Conservation (phyloP, 2,797 vertebrate species). For the Pipistrellus pygmaeus region DNA sequence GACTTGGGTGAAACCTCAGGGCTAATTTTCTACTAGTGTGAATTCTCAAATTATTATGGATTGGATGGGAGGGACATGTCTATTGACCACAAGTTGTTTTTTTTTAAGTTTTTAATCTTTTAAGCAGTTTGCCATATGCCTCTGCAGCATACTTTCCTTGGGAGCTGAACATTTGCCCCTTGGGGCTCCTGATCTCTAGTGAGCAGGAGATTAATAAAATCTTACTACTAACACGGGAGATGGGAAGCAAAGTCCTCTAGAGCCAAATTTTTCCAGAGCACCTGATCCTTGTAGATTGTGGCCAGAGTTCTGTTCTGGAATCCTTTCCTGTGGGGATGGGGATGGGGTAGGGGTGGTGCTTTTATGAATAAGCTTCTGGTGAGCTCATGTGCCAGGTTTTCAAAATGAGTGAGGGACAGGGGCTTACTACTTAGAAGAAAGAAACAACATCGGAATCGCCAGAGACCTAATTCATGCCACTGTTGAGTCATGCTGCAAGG, state of each 20-base stretch:
- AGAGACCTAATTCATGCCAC: neutral
- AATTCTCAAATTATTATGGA: conserved; percentile 41
- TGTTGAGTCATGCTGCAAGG: neutral
- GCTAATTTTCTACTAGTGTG: conserved; percentile 50
- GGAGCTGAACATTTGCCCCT: conserved; percentile 71
- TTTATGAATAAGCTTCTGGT: conserved; percentile 28
- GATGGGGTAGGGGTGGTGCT: neutral
- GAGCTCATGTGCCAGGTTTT: neutral
- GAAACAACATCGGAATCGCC: neutral
- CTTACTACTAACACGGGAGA: conserved; percentile 56
- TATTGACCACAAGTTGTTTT: conserved; percentile 58
- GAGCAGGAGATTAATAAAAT: conserved; percentile 72
- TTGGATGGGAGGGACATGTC: conserved; percentile 68
- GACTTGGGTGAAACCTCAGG: conserved; percentile 49
- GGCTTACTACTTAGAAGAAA: neutral
- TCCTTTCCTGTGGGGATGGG: neutral
- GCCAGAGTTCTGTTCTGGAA: neutral
- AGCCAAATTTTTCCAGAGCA: conserved; percentile 41
- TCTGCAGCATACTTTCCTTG: conserved; percentile 73
- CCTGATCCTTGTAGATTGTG: neutral
- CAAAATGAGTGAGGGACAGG: neutral
- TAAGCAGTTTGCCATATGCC: conserved; percentile 76
- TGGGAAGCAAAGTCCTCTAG: conserved; percentile 52
- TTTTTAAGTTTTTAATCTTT: conserved; percentile 17
- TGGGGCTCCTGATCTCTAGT: conserved; percentile 72